phyloP scores from a whole-genome alignment of 2,888 invertebrate species.

The Temnothorax ravouxi region DNA sequence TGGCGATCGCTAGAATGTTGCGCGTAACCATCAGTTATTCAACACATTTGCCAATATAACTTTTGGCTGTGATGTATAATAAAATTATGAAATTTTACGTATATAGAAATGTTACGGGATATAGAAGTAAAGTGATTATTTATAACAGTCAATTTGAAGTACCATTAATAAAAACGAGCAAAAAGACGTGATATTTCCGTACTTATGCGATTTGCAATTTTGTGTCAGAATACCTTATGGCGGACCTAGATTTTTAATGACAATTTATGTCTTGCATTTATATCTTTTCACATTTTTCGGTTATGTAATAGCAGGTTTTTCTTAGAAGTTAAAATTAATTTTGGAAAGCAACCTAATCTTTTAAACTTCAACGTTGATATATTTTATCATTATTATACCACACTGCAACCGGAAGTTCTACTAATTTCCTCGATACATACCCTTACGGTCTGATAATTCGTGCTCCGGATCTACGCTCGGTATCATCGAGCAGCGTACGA shows the following conservation, averaged over 20 bases:
- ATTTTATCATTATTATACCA: slow-evolving; percentile 10
- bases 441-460: slow-evolving; percentile 41
- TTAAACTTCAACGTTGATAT: slow-evolving; percentile 20
- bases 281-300: not conserved
- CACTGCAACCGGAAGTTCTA: not conserved
- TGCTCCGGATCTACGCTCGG: slow-evolving; percentile 41
- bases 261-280: not conserved
- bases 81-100: slow-evolving; percentile 12
- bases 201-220: not conserved
- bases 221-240: not conserved
- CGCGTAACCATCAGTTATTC: slow-evolving; percentile 1
- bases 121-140: not conserved
- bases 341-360: not conserved
- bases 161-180: not conserved
- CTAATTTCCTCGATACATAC: slow-evolving; percentile 32
- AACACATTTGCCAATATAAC: slow-evolving; percentile 19
- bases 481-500: slow-evolving; percentile 35
- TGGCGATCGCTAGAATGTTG: slow-evolving; percentile 20
- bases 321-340: not conserved
- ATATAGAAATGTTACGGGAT: not conserved
- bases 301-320: not conserved
- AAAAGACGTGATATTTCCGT: not conserved
- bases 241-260: not conserved
- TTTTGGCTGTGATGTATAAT: not conserved
- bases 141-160: not conserved